These are phyloP conservation scores for Argynnis bischoffii DNA, from an alignment of 2,888 invertebrate genomes.

Conservation along the genomic window DNA sequence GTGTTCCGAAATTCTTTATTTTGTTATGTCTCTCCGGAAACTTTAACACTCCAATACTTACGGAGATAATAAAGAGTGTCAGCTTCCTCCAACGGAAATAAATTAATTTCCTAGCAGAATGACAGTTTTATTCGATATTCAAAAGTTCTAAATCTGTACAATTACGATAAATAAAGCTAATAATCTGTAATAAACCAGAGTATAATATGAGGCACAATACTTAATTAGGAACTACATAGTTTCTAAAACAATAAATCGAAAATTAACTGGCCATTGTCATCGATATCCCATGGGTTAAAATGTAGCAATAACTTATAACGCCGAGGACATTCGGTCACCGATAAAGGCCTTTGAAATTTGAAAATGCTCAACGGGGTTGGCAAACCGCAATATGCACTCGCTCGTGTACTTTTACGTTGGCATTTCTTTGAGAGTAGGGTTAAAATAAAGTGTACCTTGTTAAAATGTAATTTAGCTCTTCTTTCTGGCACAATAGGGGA, in stretches of 20 bases:
- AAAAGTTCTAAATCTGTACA: neutral
- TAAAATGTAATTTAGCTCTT: conserved; percentile 14
- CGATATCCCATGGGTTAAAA: conserved; percentile 12
- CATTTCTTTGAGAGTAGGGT: conserved; percentile 31
- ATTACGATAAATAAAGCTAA: neutral
- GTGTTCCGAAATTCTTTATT: no score
- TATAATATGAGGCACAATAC: neutral
- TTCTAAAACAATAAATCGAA: conserved; percentile 5
- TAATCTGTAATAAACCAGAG: neutral
- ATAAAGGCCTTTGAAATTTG: conserved; percentile 29
- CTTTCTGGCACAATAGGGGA: neutral
- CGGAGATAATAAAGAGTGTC: no score
- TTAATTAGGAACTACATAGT: conserved; percentile 12
- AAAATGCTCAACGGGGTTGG: conserved; percentile 22
- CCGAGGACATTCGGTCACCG: conserved; percentile 23
- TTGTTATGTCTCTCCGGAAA: no score
- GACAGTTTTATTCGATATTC: no score
- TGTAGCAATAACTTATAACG: conserved; percentile 26
- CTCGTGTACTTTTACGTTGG: conserved; percentile 25
- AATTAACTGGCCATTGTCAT: conserved; percentile 29
- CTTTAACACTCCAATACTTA: no score
- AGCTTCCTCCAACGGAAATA: no score
- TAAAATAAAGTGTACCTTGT: conserved; percentile 22
- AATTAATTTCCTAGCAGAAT: no score
- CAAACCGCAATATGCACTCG: conserved; percentile 27